Conservation (phyloP, 2,888 invertebrate genomes). For the Agrochola lota region DNA sequence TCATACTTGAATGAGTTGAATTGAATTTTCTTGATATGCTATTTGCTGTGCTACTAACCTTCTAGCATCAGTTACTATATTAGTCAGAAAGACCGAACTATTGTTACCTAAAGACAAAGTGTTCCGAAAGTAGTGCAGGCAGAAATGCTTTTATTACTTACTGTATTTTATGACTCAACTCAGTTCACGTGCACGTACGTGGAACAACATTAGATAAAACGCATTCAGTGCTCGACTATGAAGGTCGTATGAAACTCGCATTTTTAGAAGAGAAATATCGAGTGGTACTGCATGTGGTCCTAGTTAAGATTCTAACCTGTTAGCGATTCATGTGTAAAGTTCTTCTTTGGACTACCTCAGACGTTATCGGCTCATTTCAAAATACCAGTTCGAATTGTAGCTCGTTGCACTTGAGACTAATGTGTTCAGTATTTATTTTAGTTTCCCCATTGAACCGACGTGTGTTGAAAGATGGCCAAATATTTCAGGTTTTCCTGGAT, state of each 20-base stretch:
- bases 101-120: constrained; percentile 14
- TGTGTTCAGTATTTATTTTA: constrained; percentile 43
- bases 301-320: neutral
- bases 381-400: constrained; percentile 22
- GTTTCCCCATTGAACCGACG: constrained; percentile 40
- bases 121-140: constrained; percentile 19
- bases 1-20: no score
- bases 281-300: neutral
- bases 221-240: constrained; percentile 12
- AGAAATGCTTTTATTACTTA: constrained; percentile 27
- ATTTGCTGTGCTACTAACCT: neutral
- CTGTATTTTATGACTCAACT: constrained; percentile 44
- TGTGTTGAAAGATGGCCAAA: constrained; percentile 60
- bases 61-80: neutral
- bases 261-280: neutral
- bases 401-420: constrained; percentile 27
- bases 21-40: neutral
- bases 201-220: constrained; percentile 20
- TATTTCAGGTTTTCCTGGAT: constrained; percentile 39
- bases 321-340: neutral
- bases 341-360: neutral
- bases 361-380: neutral
- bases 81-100: neutral
- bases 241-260: constrained; percentile 26
- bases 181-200: constrained; percentile 33